Evolutionary conservation across 2,797 vertebrate genomes (phyloP), one percentile per base, ranked within the genome.

Genomic region (Corythornis leucogaster): DNA sequence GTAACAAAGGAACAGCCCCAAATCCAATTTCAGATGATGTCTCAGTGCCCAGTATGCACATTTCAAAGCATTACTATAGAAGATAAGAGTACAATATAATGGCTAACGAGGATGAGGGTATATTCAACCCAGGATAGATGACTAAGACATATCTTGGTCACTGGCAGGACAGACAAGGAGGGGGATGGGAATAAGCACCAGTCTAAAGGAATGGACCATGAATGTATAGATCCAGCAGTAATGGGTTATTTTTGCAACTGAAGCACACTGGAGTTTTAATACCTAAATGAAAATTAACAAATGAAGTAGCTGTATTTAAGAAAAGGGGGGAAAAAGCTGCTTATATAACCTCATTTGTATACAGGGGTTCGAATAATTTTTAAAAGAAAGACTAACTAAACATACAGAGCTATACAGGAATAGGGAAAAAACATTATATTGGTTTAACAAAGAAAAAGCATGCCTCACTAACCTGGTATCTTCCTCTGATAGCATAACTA

Each of bases 401-500:
- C 31, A 59, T 7, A 79, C 5, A 87, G 30, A 79, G 38, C 21
- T 38, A n/a, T 5, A 76, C 0, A 74, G 53, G 88, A 91, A 80
- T 17, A n/a, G 15, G 66, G 70, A 79, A 53, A 63, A 94, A 89
- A 83, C 6, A 26, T 46, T 68, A 66, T 35, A 86, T 15, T 13
- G 55, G 54, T 64, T 94, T 48, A 73, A 45, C 40, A 76, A 84
- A 84, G 63, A 54, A 58, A 43, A 20, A 53, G 31, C 28, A 63
- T 67, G 35, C 40, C 51, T 62, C 85, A 79, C 17, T 30, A 80
- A 83, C 17, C 24, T 28, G 80, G 5, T 88, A 66, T 24, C 53
- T 48, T 63, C 50, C 45, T 59, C 48, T 55, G 74, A 80, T 84
- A 85, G 93, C 53, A 35, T 58, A 92, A 96, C 45, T 76, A 48